Evolutionary conservation across 1,140 invertebrate genomes (phyloP).

Genomic region (Eupristina koningsbergeri): DNA sequence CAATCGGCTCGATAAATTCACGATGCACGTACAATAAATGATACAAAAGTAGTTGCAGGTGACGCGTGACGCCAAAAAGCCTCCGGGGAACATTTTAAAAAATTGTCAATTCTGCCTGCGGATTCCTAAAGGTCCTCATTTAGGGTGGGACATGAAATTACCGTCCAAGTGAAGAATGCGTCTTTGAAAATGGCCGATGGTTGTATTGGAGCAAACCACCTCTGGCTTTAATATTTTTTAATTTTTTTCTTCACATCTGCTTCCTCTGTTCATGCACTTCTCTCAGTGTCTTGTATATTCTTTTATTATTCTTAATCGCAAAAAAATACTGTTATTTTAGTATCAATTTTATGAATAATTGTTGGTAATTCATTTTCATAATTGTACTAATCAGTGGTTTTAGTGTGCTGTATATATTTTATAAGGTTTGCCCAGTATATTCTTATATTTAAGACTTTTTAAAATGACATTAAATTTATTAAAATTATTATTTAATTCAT

Average conservation of each 20-base stretch:
- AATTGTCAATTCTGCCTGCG: slow-evolving; percentile 60
- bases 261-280: neutral
- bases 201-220: slow-evolving; percentile 34
- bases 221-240: slow-evolving; percentile 11
- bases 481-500: too few relatives aligned
- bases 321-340: neutral
- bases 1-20: too few relatives aligned
- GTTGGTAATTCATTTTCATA: too few relatives aligned
- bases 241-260: slow-evolving; percentile 19
- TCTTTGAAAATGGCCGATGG: slow-evolving; percentile 50
- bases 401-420: neutral
- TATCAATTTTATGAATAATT: neutral
- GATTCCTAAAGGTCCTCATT: slow-evolving; percentile 57
- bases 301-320: neutral
- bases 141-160: slow-evolving; percentile 55
- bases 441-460: too few relatives aligned
- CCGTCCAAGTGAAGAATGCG: slow-evolving; percentile 56
- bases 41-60: slow-evolving; percentile 58
- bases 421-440: too few relatives aligned
- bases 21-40: too few relatives aligned
- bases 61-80: slow-evolving; percentile 52
- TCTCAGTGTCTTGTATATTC: neutral
- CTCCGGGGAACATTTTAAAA: slow-evolving; percentile 57
- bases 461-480: too few relatives aligned
- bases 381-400: neutral